phyloP scores from a whole-genome alignment of 2,113 vertebrate genomes.

The Spea bombifrons region DNA sequence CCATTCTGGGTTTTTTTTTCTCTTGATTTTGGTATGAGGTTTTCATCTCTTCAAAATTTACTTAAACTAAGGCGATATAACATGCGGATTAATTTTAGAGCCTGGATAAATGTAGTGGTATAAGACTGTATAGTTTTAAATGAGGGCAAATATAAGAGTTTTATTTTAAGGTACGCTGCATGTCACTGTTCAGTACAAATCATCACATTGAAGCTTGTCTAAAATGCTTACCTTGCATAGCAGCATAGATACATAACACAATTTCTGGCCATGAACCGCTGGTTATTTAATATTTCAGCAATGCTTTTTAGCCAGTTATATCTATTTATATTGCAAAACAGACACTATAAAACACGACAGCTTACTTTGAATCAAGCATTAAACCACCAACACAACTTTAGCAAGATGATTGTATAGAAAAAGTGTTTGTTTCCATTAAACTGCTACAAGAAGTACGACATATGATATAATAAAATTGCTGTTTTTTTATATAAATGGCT shows the following conservation, averaged over 20 bases:
- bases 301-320: conserved; percentile 1
- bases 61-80: conserved; percentile 13
- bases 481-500: neutral
- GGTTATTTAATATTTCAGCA: conserved; percentile 31
- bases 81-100: conserved; percentile 18
- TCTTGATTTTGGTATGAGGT: neutral
- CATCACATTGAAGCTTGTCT: neutral
- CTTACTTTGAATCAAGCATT: conserved; percentile 29
- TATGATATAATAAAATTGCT: conserved; percentile 9
- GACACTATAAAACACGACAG: conserved; percentile 7
- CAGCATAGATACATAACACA: neutral
- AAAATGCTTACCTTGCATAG: conserved; percentile 27
- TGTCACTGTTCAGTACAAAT: neutral
- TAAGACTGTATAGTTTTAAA: conserved; percentile 14
- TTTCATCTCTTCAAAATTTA: conserved; percentile 31
- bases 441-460: no score
- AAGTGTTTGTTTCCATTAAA: no score
- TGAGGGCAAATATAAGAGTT: conserved; percentile 3
- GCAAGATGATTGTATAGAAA: conserved; percentile 1
- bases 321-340: conserved; percentile 29
- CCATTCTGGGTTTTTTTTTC: conserved; percentile 10
- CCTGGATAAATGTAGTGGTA: conserved; percentile 9
- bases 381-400: conserved; percentile 3
- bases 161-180: neutral
- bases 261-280: conserved; percentile 17